Evolutionary conservation across 2,113 vertebrate genomes (phyloP).

Genomic region (Rhadina sibilatrix): DNA sequence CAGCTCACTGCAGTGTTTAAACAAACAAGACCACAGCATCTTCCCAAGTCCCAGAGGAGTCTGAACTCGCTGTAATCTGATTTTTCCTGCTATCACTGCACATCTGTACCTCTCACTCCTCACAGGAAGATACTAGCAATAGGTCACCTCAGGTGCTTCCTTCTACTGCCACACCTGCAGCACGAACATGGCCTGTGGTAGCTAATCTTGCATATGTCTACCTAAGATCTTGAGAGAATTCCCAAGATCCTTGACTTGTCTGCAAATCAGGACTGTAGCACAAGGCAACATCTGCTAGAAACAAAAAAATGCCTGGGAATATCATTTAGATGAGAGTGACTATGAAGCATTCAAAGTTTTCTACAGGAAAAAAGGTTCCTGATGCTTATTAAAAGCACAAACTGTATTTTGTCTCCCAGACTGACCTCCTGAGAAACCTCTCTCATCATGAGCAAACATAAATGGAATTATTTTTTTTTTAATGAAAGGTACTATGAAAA

Average conservation of each 20-base stretch:
- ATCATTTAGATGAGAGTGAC: neutral
- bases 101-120: neutral
- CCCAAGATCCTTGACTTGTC: neutral
- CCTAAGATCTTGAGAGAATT: neutral
- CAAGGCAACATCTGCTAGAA: slow-evolving; percentile 23
- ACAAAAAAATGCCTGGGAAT: neutral
- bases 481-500: slow-evolving; percentile 45
- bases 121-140: neutral
- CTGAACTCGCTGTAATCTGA: neutral
- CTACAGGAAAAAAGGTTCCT: neutral
- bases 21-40: neutral
- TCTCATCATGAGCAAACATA: slow-evolving; percentile 28
- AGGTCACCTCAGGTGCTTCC: neutral
- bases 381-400: slow-evolving; percentile 43
- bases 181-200: neutral
- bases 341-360: slow-evolving; percentile 1
- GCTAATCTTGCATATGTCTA: neutral
- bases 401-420: neutral
- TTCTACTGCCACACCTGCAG: neutral
- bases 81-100: neutral
- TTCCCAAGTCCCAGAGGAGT: neutral
- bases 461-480: neutral
- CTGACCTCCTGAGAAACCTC: neutral
- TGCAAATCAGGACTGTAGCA: neutral
- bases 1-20: neutral